Conservation (phyloP, 2,888 invertebrate genomes). For the Trissolcus brochymenae region DNA sequence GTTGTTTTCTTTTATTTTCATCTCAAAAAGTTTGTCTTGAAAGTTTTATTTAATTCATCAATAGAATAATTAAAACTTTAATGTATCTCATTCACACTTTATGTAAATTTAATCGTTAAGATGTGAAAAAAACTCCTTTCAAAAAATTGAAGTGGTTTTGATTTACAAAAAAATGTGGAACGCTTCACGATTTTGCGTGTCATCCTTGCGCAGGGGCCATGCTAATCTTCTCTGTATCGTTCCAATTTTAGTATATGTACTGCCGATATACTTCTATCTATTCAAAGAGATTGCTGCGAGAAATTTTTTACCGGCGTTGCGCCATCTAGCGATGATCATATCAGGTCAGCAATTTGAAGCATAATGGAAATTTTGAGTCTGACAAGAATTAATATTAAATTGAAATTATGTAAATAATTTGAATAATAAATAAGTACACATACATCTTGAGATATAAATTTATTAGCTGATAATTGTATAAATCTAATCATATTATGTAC, state of each 20-base stretch:
- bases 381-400: too few relatives aligned
- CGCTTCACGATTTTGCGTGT: constrained; percentile 31
- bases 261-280: constrained; percentile 5
- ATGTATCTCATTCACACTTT: too few relatives aligned
- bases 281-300: neutral
- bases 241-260: constrained; percentile 30
- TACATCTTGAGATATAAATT: neutral
- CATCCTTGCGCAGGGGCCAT: constrained; percentile 31
- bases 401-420: too few relatives aligned
- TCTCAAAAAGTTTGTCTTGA: too few relatives aligned
- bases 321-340: neutral
- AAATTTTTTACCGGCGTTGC: neutral
- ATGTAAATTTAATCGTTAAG: too few relatives aligned
- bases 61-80: too few relatives aligned
- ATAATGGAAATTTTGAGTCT: neutral
- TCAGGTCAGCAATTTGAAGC: neutral
- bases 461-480: constrained; percentile 3
- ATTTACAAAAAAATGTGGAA: constrained; percentile 21
- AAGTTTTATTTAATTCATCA: too few relatives aligned
- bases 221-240: constrained; percentile 31
- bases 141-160: neutral
- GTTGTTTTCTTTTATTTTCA: too few relatives aligned
- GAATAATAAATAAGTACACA: neutral
- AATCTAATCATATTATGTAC: constrained; percentile 1
- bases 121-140: neutral